Percentiles rank a stretch among this genome's conserved stretches.
Conservation (phyloP, 2,113 vertebrate genomes). For the Misgurnus anguillicaudatus region DNA sequence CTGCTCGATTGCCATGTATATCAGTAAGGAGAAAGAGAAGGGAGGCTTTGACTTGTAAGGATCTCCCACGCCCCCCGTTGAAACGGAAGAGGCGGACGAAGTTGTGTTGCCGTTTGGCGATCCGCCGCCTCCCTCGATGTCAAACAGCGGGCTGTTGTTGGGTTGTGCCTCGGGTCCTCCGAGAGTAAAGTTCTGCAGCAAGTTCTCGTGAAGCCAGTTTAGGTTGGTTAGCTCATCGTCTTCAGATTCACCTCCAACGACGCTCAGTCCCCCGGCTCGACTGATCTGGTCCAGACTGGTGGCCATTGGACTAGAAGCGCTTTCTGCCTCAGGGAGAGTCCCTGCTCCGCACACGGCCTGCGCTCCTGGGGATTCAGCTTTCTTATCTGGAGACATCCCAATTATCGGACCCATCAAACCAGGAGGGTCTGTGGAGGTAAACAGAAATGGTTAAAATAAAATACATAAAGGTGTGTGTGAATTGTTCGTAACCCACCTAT, state of each 20-base stretch:
- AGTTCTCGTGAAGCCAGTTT: conserved; percentile 99
- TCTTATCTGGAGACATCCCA: conserved; percentile 98
- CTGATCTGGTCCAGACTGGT: conserved; percentile 84
- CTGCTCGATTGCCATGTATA: conserved; percentile 99
- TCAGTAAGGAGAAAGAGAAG: conserved; percentile 97
- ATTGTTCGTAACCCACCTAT: no score
- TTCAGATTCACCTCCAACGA: conserved; percentile 64
- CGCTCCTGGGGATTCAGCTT: conserved; percentile 90
- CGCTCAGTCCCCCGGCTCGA: conserved; percentile 51
- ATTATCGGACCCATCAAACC: conserved; percentile 98
- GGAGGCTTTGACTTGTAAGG: conserved; percentile 94
- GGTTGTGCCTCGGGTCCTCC: conserved; percentile 87
- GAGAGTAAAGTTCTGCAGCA: conserved; percentile 95
- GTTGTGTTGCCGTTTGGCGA: conserved; percentile 74
- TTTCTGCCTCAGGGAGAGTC: conserved; percentile 84
- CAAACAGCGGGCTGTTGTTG: conserved; percentile 85
- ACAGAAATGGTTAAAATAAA: conserved; percentile 14
- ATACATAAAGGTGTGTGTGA: neutral
- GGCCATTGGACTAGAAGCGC: conserved; percentile 86
- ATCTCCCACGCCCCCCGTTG: conserved; percentile 79
- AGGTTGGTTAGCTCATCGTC: conserved; percentile 96
- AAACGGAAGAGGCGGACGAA: conserved; percentile 77
- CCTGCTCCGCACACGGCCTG: conserved; percentile 88
- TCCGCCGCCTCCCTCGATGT: conserved; percentile 86
- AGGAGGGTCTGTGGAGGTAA: conserved; percentile 69